phyloP scores from a whole-genome alignment of 2,113 vertebrate genomes.

The Otis tarda region DNA sequence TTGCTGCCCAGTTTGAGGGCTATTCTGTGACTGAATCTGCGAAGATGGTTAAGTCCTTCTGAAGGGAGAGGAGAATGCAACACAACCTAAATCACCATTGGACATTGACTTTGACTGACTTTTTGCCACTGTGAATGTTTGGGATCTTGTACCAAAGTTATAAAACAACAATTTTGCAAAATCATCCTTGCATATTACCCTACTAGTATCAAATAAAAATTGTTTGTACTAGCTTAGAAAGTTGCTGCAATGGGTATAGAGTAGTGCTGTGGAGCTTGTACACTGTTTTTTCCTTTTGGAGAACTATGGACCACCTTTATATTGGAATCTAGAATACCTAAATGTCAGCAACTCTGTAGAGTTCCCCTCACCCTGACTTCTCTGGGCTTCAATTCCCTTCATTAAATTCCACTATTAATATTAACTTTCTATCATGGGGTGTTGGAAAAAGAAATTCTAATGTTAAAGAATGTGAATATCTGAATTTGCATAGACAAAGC shows the following conservation, averaged over 20 bases:
- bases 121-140: background rate
- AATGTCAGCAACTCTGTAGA: background rate
- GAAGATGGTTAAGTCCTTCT: background rate
- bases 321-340: background rate
- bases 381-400: background rate
- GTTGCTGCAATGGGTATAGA: background rate
- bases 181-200: background rate
- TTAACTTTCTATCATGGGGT: background rate
- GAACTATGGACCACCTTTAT: fast-evolving
- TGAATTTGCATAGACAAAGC: background rate
- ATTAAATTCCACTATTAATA: background rate
- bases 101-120: background rate
- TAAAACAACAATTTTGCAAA: background rate
- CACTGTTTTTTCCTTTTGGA: background rate
- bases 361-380: background rate
- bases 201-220: background rate
- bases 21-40: background rate
- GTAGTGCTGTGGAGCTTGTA: background rate
- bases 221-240: background rate
- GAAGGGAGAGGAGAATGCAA: background rate
- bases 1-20: background rate
- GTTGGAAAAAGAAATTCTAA: background rate
- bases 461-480: background rate
- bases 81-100: background rate
- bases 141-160: background rate